Base-by-base conservation (phyloP, 2,797 vertebrate genomes). In the Peromyscus aztecus region DNA sequence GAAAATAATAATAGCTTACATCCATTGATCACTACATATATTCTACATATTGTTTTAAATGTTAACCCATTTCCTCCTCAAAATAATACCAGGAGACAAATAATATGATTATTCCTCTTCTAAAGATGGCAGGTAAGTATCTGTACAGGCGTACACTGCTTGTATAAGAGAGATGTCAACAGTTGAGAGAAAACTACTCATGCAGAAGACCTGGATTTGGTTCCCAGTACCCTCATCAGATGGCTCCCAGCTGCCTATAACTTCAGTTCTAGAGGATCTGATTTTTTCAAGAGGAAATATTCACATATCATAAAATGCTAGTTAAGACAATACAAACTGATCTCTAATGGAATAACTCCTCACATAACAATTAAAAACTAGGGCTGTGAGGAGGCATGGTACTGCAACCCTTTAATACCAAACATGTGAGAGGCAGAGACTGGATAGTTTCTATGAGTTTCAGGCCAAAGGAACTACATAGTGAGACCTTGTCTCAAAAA, bases 301-400 rank as follows among this genome's bases (percentile, higher is more conserved):
- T 94, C 84, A 61, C 67, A 80, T 89, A 88, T 43, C 77, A 95
- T 92, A 85, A 97, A 93, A 92, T 84, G 37, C 10, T 81, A 92
- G 75, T 81, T 89, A 82, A 96, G 95, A 84, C 95, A 43, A 94
- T 82, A 19, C 14, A 90, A n/a, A 83, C n/a, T 94, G 67, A 93
- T 52, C 11, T 46, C 80, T 89, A 96, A 55, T 90, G 95, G 94
- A 94, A 59, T 78, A 57, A 88, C 61, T 91, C 73, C 73, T 86
- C 43, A 69, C 31, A 91, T 37, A 94, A 92, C 87, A 86, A 84
- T 82, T 71, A 19, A 84, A 61, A 61, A 78, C 49, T 12, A 5
- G 49, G 49, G 49, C 49, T 49, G 49, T 49, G 49, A 49, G 49
- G 49, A 49, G 14, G 67, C 67, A 40, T 7, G 2, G 24, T 21